These are phyloP conservation scores for Leucophora obtusa DNA, from an alignment of 2,888 invertebrate species.

Conservation along the genomic window DNA sequence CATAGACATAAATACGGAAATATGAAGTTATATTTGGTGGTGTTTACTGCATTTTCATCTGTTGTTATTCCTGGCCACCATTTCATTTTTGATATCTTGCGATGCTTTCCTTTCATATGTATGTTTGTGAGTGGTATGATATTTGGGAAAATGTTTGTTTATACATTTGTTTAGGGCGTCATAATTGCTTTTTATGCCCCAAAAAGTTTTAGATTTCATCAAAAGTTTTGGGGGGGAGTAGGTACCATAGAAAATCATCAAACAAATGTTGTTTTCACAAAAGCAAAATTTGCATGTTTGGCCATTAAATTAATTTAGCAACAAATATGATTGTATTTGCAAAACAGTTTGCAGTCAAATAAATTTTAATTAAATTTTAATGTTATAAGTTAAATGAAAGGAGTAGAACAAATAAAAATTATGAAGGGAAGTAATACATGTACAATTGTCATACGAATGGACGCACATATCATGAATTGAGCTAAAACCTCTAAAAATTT, in stretches of 20 bases:
- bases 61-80: slow-evolving; percentile 14
- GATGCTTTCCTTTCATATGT: slow-evolving; percentile 54
- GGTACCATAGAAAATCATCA: not conserved
- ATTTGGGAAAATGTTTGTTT: slow-evolving; percentile 55
- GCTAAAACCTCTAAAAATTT: too few species aligned
- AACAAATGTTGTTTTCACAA: slow-evolving; percentile 6
- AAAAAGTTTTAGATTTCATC: slow-evolving; percentile 65
- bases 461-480: too few species aligned
- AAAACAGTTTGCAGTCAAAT: slow-evolving; percentile 33
- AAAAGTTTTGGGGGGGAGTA: not conserved
- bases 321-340: slow-evolving; percentile 53
- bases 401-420: too few species aligned
- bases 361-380: slow-evolving; percentile 44
- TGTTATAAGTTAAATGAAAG: not conserved
- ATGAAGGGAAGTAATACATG: too few species aligned
- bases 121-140: slow-evolving; percentile 70
- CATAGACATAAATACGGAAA: slow-evolving; percentile 31
- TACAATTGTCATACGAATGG: too few species aligned
- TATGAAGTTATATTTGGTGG: slow-evolving; percentile 41
- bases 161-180: slow-evolving; percentile 72
- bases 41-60: not conserved
- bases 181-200: slow-evolving; percentile 74
- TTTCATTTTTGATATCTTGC: slow-evolving; percentile 20
- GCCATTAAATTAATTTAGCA: slow-evolving; percentile 53
- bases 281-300: slow-evolving; percentile 42